Percentiles rank a stretch among this genome's conserved stretches.
phyloP scores from a whole-genome alignment of 1,140 invertebrate genomes.

The Zaprionus tsacasi region DNA sequence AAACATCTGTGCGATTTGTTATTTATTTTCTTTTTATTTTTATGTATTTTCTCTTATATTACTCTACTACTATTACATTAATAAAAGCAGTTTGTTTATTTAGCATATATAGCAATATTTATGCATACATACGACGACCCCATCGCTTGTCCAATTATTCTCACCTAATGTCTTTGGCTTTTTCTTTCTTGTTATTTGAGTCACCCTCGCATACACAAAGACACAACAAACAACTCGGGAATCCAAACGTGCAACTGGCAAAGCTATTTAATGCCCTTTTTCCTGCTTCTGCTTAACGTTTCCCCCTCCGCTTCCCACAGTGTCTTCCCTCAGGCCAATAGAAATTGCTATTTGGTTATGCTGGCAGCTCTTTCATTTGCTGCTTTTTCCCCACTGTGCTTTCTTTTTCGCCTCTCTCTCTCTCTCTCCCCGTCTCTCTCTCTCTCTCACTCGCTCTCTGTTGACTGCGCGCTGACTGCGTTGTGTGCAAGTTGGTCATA shows the following conservation, averaged over 20 bases:
- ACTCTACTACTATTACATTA: not conserved
- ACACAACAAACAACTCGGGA: constrained; percentile 9
- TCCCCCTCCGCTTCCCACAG: constrained; percentile 9
- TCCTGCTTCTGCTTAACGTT: constrained; percentile 36
- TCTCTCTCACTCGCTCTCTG: constrained; percentile 17
- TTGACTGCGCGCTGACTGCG: constrained; percentile 33
- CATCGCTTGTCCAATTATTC: not conserved
- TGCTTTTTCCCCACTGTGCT: constrained; percentile 32
- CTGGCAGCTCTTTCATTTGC: constrained; percentile 74
- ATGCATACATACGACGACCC: not conserved
- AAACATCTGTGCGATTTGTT: no score
- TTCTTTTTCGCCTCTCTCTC: constrained; percentile 4
- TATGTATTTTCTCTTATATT: no score
- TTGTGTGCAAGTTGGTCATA: constrained; percentile 80
- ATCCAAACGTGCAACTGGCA: constrained; percentile 43
- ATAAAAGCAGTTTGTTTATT: not conserved
- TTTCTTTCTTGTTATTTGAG: constrained; percentile 41
- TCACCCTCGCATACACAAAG: constrained; percentile 43
- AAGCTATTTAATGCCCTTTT: constrained; percentile 70
- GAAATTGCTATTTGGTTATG: constrained; percentile 73
- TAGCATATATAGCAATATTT: not conserved
- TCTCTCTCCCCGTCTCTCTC: no score
- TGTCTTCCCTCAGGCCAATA: constrained; percentile 18
- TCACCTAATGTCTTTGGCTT: constrained; percentile 32
- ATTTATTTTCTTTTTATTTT: no score